Evolutionary conservation across 2,113 vertebrate genomes (phyloP).

Genomic region (Alaudala cheleensis): DNA sequence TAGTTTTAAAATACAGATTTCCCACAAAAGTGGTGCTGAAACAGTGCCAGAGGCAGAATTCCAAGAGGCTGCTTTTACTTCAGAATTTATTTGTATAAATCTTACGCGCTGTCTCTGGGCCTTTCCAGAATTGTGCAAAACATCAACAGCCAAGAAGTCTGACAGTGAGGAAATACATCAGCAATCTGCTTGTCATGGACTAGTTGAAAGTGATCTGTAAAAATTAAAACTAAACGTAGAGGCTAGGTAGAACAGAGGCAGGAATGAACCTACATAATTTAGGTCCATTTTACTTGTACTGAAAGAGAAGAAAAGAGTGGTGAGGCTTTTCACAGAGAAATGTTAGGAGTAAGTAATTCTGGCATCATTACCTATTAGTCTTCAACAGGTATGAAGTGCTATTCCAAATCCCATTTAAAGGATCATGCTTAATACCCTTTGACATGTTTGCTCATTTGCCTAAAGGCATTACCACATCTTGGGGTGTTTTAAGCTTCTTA

Average conservation of each 20-base stretch:
- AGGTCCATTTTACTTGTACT: background rate
- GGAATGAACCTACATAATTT: background rate
- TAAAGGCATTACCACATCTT: background rate
- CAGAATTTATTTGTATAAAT: slow-evolving; percentile 1
- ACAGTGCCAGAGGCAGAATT: background rate
- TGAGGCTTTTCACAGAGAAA: background rate
- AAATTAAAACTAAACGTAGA: background rate
- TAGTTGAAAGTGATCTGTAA: background rate
- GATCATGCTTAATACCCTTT: background rate
- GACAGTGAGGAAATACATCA: background rate
- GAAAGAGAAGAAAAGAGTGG: background rate
- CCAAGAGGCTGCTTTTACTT: slow-evolving; percentile 5
- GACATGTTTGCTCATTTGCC: slow-evolving; percentile 29
- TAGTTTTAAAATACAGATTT: background rate
- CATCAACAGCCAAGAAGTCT: background rate
- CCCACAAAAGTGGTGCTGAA: background rate
- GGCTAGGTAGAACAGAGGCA: background rate
- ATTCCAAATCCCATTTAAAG: background rate
- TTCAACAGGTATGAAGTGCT: background rate
- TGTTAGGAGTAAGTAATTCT: slow-evolving; percentile 7
- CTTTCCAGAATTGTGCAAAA: background rate
- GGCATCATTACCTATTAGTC: background rate
- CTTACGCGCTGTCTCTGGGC: background rate
- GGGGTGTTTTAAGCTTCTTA: slow-evolving; percentile 34
- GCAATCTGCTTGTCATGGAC: background rate